Conservation (phyloP, 2,888 invertebrate genomes). For the Pteria penguin region DNA sequence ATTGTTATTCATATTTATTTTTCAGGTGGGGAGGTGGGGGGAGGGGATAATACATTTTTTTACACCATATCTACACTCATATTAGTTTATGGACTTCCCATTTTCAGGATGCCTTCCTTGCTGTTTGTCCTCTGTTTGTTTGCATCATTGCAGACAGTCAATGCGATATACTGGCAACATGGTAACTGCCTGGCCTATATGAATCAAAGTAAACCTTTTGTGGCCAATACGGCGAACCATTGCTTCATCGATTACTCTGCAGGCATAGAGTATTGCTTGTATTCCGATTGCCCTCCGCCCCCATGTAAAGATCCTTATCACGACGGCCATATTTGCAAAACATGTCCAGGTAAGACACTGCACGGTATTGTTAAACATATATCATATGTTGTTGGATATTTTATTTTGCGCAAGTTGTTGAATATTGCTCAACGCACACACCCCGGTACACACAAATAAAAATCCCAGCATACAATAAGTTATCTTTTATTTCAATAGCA, state of each 20-base stretch:
- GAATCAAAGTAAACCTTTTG: not conserved
- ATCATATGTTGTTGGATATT: too few species aligned
- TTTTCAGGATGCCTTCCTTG: not conserved
- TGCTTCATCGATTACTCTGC: not conserved
- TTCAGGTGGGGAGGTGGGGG: too few species aligned
- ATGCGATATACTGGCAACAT: not conserved
- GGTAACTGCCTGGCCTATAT: not conserved
- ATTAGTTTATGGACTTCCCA: too few species aligned
- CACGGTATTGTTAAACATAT: too few species aligned
- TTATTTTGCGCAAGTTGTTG: too few species aligned
- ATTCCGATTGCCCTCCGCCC: not conserved
- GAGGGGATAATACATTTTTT: too few species aligned
- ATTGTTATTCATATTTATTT: too few species aligned
- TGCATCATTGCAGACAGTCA: not conserved
- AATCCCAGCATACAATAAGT: too few species aligned
- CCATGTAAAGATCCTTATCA: not conserved
- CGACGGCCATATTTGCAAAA: not conserved
- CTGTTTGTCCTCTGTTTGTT: not conserved
- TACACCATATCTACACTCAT: too few species aligned
- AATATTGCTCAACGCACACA: too few species aligned
- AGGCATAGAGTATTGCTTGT: not conserved
- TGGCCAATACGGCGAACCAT: not conserved
- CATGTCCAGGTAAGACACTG: not conserved
- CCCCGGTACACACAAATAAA: too few species aligned
- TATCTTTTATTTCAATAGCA: too few species aligned